A percentile compares a stretch with the other conserved stretches of the same genome.
phyloP scores from a whole-genome alignment of 2,797 vertebrate genomes.

The Neomorphus geoffroyi region DNA sequence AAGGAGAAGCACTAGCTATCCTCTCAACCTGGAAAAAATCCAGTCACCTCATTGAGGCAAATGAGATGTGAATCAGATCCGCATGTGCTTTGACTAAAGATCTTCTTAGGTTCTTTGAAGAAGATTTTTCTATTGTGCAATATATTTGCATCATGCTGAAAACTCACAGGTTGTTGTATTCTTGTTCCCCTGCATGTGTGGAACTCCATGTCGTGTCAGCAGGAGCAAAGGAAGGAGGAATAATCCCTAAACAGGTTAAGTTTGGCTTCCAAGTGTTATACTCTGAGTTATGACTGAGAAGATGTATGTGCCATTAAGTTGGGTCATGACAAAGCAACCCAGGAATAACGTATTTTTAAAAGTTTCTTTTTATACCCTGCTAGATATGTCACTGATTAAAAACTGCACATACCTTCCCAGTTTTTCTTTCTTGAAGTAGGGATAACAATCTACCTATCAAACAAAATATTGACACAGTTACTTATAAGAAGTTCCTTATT shows the following conservation, averaged over 20 bases:
- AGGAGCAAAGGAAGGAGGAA: background rate
- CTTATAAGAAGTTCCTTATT: constrained; percentile 4
- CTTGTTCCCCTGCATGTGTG: background rate
- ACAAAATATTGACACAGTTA: constrained; percentile 9
- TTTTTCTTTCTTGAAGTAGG: background rate
- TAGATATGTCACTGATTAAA: background rate
- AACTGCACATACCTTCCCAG: background rate
- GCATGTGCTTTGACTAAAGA: background rate
- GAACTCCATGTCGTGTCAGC: background rate
- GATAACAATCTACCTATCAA: background rate
- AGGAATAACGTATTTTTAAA: background rate
- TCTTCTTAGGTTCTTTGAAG: background rate
- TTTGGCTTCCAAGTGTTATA: background rate
- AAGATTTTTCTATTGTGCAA: background rate
- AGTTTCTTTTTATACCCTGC: background rate
- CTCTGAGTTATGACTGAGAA: background rate
- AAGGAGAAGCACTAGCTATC: too few species aligned
- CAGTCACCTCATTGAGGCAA: fast-evolving
- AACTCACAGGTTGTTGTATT: background rate
- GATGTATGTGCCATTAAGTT: background rate
- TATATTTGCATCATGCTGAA: background rate
- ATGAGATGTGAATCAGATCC: background rate
- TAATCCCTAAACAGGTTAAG: background rate
- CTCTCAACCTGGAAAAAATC: background rate
- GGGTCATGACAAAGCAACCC: background rate